Evolutionary conservation across 2,113 vertebrate genomes (phyloP).

Genomic region (Lichenostomus cassidix): DNA sequence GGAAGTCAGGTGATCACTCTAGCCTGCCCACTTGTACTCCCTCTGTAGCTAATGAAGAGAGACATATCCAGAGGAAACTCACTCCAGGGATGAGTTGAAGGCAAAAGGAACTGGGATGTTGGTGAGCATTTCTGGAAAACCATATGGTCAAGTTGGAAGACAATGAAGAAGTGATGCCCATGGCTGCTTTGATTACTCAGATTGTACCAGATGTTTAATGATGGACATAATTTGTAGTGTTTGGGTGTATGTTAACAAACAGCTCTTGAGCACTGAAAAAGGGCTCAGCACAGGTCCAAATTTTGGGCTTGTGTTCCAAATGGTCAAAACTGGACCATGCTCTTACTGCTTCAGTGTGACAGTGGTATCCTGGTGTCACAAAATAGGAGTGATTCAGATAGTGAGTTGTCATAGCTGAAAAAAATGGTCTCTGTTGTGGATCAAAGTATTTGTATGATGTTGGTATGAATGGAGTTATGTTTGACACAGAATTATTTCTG

Average conservation of each 20-base stretch:
- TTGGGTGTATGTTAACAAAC: not conserved
- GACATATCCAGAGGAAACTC: not conserved
- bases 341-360: not conserved
- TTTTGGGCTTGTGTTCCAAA: not conserved
- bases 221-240: not conserved
- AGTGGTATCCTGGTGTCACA: not conserved
- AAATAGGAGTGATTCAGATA: not conserved
- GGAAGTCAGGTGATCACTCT: not conserved
- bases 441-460: not conserved
- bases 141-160: not conserved
- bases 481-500: not conserved
- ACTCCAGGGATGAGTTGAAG: not conserved
- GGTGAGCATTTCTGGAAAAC: not conserved
- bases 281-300: not conserved
- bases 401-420: not conserved
- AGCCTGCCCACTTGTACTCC: not conserved
- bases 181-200: not conserved
- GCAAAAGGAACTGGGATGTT: not conserved
- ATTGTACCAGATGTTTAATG: not conserved
- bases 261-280: not conserved
- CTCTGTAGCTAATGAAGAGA: not conserved
- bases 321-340: not conserved
- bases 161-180: not conserved
- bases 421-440: not conserved
- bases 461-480: not conserved